Evolutionary conservation across 1,140 invertebrate species (phyloP).

Genomic region (Cotesia vestalis): DNA sequence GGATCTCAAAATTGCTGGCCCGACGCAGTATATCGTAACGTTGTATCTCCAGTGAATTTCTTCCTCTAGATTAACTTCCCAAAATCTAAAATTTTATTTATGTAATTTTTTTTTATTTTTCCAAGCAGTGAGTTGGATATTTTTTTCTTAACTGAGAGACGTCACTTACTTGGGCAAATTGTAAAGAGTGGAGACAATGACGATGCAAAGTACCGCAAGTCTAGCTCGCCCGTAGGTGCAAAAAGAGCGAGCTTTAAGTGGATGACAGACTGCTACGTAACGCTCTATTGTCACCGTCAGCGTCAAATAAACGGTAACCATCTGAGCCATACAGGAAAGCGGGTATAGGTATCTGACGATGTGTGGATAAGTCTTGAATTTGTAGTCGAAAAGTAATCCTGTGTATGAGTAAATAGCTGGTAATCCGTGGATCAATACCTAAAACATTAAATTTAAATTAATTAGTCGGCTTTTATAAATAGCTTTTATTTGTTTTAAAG

Average conservation of each 20-base stretch:
- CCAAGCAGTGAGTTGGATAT: background rate
- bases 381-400: conserved; percentile 78
- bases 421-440: conserved; percentile 86
- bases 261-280: conserved; percentile 96
- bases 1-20: conserved; percentile 74
- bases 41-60: conserved; percentile 67
- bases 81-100: conserved; percentile 65
- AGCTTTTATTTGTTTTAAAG: background rate
- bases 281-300: conserved; percentile 94
- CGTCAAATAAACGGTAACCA: conserved; percentile 93
- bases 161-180: conserved; percentile 77
- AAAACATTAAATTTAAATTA: conserved; percentile 25
- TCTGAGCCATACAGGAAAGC: conserved; percentile 86
- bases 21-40: conserved; percentile 76
- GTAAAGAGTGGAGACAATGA: conserved; percentile 84
- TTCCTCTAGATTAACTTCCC: conserved; percentile 70
- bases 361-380: conserved; percentile 81
- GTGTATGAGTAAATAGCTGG: conserved; percentile 85
- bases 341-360: conserved; percentile 87
- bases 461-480: background rate
- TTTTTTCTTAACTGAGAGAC: background rate
- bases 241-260: conserved; percentile 83
- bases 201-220: conserved; percentile 84
- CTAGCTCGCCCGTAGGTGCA: conserved; percentile 91
- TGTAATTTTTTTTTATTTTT: background rate